Base-by-base conservation (phyloP, 2,888 invertebrate species). In the Drosophila anomelani region DNA sequence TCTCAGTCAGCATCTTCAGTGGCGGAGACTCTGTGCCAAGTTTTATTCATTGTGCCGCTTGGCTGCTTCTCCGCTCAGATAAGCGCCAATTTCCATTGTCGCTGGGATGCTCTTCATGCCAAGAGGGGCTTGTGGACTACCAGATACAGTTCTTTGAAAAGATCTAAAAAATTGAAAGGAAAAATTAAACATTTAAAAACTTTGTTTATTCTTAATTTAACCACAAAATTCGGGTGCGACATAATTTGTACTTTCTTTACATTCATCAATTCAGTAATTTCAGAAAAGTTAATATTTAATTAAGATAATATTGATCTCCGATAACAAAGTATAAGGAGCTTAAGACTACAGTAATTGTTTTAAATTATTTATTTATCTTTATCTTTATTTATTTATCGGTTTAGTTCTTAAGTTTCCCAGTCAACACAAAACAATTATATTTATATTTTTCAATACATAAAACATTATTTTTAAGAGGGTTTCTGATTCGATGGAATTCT, bases 41-140 rank as follows among this genome's bases (percentile, higher is more conserved):
- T 67, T 64, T 64, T 68, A 75, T 67, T 75, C 57, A 62, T 53
- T 57, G 55, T 53, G 26, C 38, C 57, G 67, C 57, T 51, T 74
- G 44, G 59, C 32, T 72, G 71, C 43, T 13, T 72, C 49, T 43
- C 39, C 34, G 34, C 34, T 32, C 57, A 64, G 64, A 74, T 74
- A 74, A 74, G 74, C 61, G 53, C 54, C 75, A 54, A 56, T 79
- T 75, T 59, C 38, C 34, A 53, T 53, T 66, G 57, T 63, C 64
- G 57, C 15, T 43, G 47, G 20, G 29, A 54, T 66, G 34, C 57
- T 36, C 75, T 59, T 5, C 8, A 13, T 6, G 6, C 17, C 29
- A 32, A 17, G 6, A 39, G 12, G n/a, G 26, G 26, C 1, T 23
- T 20, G 1, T 29, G 10, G 13, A 20, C 7, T 43, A 13, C 7